A percentile compares a stretch with the other conserved stretches of the same genome.
These are phyloP conservation scores for Phytoseiulus persimilis DNA, from an alignment of 2,888 invertebrate species.

Conservation along the genomic window DNA sequence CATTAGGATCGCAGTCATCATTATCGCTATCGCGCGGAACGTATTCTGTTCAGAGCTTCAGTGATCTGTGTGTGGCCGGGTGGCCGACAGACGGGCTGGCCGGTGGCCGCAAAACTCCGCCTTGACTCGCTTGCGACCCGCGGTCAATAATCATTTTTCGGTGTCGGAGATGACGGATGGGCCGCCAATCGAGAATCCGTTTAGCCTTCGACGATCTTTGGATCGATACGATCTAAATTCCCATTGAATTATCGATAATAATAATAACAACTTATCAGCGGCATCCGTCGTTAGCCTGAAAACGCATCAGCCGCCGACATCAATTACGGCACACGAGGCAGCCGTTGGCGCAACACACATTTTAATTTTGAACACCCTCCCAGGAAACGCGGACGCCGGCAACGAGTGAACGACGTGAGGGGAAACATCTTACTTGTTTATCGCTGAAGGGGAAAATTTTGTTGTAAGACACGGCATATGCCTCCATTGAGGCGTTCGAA, in stretches of 20 bases:
- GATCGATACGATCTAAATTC: background rate
- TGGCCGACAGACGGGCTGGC: background rate
- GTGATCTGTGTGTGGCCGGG: background rate
- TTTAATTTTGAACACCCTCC: background rate
- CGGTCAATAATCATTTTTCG: constrained; percentile 5
- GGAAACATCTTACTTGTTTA: constrained; percentile 7
- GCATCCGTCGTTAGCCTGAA: constrained; percentile 5
- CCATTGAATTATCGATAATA: background rate
- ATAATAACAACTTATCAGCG: background rate
- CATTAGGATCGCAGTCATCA: background rate
- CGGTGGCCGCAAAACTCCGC: background rate
- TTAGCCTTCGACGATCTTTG: background rate
- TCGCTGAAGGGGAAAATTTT: constrained; percentile 38
- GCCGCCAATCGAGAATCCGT: background rate
- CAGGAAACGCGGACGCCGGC: background rate
- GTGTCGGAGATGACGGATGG: background rate
- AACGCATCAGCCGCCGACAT: background rate
- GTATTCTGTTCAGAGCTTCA: background rate
- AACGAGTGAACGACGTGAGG: background rate
- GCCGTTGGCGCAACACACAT: background rate
- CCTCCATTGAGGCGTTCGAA: constrained; percentile 33
- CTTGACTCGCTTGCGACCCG: background rate
- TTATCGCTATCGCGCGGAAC: background rate
- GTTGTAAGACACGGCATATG: constrained; percentile 43
- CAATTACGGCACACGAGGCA: background rate